Evolutionary conservation across 2,797 vertebrate species (phyloP), one percentile per base, ranked within the genome.

Genomic region (Coccyzus lansbergi): DNA sequence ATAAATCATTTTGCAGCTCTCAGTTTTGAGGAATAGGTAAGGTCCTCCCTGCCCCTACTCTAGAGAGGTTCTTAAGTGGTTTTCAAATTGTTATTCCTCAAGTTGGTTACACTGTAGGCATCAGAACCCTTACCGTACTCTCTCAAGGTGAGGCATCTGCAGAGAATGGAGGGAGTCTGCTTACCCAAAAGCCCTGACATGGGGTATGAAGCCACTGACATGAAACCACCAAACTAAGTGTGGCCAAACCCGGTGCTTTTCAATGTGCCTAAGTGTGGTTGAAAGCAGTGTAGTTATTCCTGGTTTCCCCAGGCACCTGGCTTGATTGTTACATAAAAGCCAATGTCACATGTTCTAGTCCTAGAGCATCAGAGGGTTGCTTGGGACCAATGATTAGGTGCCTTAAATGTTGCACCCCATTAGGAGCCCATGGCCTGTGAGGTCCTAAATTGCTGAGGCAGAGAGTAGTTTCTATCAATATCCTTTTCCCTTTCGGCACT

Each of bases 1-100:
- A 94, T 95, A 91, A 85, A 82, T n/a, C n/a, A n/a, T 96, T 93
- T 95, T 80, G 74, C 83, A 87, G 75, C 8, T 68, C 68, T 75
- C 65, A 9, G 83, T 82, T 92, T 87, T 88, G 81, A 96, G 75
- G 56, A 86, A 55, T 67, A 93, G 80, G 83, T 92, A 51, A 82
- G 64, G 85, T 96, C 46, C 31, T 96, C 42, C 36, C 28, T 82
- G 29, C 31, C 40, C 69, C 68, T 2, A 7, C 33, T 84, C 81
- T 24, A n/a, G 68, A 56, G 91, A 90, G 76, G 17, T 83, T 94
- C 70, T 60, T 40, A 60, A 86, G 44, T 82, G 58, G 70, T 84
- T 86, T 92, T 96, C 77, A 75, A 94, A 40, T 60, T 83, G 67
- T 74, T 93, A 80, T 52, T 84, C 28, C 18, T 84, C 10, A 91